These are phyloP conservation scores for Platycercus adscitus DNA, from an alignment of 2,113 vertebrate species.

Conservation along the genomic window DNA sequence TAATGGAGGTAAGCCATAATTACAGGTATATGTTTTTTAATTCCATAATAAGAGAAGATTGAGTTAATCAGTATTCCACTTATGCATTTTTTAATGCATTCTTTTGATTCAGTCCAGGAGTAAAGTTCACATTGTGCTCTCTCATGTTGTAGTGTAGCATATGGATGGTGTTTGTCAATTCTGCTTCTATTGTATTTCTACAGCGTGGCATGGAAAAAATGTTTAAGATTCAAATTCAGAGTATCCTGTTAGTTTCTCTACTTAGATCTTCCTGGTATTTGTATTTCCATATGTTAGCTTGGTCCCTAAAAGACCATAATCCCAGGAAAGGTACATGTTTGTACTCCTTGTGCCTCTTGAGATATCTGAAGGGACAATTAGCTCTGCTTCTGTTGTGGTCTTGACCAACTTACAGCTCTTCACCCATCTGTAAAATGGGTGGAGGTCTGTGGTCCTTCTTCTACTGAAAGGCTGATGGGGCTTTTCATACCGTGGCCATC, in stretches of 20 bases:
- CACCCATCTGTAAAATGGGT: not conserved
- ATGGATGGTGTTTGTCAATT: not conserved
- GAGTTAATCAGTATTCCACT: constrained; percentile 32
- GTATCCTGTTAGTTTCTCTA: not conserved
- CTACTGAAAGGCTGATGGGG: not conserved
- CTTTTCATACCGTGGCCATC: not conserved
- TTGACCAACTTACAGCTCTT: not conserved
- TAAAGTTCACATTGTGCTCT: not conserved
- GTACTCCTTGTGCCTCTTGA: not conserved
- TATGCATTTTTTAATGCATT: not conserved
- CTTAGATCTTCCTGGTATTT: not conserved
- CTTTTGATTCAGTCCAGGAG: constrained; percentile 3
- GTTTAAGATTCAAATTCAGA: not conserved
- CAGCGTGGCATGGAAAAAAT: not conserved
- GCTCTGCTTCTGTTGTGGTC: not conserved
- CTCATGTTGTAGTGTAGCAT: not conserved
- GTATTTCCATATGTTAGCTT: not conserved
- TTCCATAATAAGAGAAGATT: constrained; percentile 54
- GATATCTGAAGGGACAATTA: not conserved
- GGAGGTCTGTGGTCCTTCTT: not conserved
- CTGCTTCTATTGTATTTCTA: not conserved
- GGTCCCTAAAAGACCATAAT: not conserved
- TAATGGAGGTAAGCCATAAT: constrained; percentile 51
- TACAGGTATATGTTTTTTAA: constrained; percentile 54
- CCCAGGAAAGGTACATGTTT: not conserved